Base-by-base conservation (phyloP, 2,113 vertebrate species). In the Trogon surrucura region DNA sequence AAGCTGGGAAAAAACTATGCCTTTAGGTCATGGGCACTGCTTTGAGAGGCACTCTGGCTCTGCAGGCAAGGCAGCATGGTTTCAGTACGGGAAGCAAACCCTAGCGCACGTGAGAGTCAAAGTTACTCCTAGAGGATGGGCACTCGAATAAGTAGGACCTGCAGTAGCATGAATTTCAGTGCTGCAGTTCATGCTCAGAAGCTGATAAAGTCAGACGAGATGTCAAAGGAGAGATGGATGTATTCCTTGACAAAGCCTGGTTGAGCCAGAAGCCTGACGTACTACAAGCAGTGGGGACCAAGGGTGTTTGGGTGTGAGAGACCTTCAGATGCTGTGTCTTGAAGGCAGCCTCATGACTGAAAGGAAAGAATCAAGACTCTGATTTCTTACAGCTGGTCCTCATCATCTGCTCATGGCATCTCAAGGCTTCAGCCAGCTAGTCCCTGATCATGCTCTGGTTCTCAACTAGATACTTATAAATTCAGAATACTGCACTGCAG, bases 401-500 rank as follows among this genome's bases (percentile, higher is more conserved):
- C n/a, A 66, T 80, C 58, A 74, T 78, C 65, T 53, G 65, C 72
- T 57, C 72, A 41, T 32, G 29, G 84, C 83, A 94, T 72, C 83
- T 91, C 53, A 58, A 91, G 66, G 73, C 83, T 88, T 79, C 86
- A 91, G 91, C 41, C 84, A 85, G 66, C 66, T 8, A 79, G 70
- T 85, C 71, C 84, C 87, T 93, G 87, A 80, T 95, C 91, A 90
- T 79, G 90, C 85, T 82, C 75, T 79, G 34, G 53, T 73, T 94
- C 94, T 96, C 88, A 78, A 80, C 29, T 30, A 84, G 80, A 80
- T 93, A 86, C 91, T 94, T 96, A 88, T 91, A 91, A 93, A 89
- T 86, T 74, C 80, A 94, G 45, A 94, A 69, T 87, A 64, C 91
- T 94, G 92, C 88, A 91, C 57, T 92, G 91, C 96, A 96, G 91